Evolutionary conservation across 2,888 invertebrate species (phyloP).

Genomic region (Hylaea fasciaria): DNA sequence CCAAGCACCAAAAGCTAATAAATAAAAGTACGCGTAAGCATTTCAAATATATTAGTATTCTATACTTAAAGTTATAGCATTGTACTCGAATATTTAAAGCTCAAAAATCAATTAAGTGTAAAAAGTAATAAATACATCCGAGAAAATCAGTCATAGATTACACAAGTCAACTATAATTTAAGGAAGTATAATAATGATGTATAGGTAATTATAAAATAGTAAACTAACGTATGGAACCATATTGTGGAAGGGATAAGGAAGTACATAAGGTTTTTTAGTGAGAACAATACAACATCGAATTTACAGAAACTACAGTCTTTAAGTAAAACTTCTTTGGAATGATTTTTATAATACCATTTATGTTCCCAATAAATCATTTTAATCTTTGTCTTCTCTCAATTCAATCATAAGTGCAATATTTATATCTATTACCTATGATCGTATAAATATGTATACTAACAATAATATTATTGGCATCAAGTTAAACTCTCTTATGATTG

Average conservation of each 20-base stretch:
- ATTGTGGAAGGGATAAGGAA: slow-evolving; percentile 5
- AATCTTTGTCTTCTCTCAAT: slow-evolving; percentile 43
- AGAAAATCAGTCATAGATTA: not conserved
- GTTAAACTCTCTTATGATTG: slow-evolving; percentile 50
- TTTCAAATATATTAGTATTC: slow-evolving; percentile 67
- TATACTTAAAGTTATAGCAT: slow-evolving; percentile 56
- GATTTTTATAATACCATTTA: slow-evolving; percentile 54
- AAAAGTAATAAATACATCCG: slow-evolving; percentile 21
- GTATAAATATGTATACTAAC: slow-evolving; percentile 36
- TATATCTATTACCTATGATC: slow-evolving; percentile 35
- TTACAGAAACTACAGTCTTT: slow-evolving; percentile 57
- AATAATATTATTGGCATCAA: slow-evolving; percentile 62
- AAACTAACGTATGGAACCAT: slow-evolving; percentile 6
- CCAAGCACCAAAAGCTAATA: slow-evolving; percentile 80
- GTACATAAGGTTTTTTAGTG: not conserved
- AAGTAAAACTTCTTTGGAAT: slow-evolving; percentile 76
- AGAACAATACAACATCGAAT: slow-evolving; percentile 34
- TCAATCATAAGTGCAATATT: slow-evolving; percentile 46
- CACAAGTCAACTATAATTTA: not conserved
- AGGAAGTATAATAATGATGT: not conserved
- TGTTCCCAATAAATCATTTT: slow-evolving; percentile 34
- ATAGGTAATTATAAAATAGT: not conserved
- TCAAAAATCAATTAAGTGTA: slow-evolving; percentile 62
- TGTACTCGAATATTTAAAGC: slow-evolving; percentile 81
- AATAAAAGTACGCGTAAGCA: slow-evolving; percentile 67